Evolutionary conservation across 1,140 invertebrate genomes (phyloP).

Genomic region (Drosophila quadrilineata): DNA sequence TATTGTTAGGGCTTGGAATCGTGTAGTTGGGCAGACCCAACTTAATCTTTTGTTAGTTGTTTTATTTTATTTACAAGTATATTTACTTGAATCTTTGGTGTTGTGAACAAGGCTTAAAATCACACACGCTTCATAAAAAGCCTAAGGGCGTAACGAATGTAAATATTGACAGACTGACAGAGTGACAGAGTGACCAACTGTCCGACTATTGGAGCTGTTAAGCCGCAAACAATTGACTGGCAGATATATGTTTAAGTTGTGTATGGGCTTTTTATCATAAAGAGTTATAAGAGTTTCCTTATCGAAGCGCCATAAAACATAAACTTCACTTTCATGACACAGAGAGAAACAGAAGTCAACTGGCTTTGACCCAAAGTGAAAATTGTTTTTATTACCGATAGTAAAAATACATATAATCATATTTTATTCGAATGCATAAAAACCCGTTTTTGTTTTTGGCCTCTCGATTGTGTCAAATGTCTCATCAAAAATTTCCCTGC

Average conservation of each 20-base stretch:
- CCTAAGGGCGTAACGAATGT: constrained; percentile 13
- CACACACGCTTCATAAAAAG: constrained; percentile 10
- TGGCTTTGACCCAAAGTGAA: constrained; percentile 34
- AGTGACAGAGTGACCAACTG: not conserved
- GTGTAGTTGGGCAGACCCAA: too few species aligned
- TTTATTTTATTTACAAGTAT: constrained; percentile 16
- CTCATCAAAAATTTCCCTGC: constrained; percentile 26
- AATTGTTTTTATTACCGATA: constrained; percentile 52
- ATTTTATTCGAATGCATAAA: constrained; percentile 14
- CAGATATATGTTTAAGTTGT: not conserved
- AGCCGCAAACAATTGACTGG: not conserved
- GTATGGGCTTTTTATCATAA: constrained; percentile 1
- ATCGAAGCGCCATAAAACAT: constrained; percentile 7
- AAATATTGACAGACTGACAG: constrained; percentile 20
- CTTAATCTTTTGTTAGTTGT: too few species aligned
- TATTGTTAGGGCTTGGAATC: too few species aligned
- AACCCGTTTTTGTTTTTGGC: not conserved
- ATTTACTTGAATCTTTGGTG: constrained; percentile 3
- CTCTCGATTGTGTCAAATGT: constrained; percentile 27
- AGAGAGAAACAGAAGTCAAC: constrained; percentile 43
- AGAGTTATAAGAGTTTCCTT: not conserved
- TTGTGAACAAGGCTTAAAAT: constrained; percentile 4
- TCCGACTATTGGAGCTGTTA: not conserved
- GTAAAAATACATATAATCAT: constrained; percentile 29
- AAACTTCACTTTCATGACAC: constrained; percentile 10